These are phyloP conservation scores for Eublepharis macularius DNA, from an alignment of 2,113 vertebrate species.

Conservation along the genomic window DNA sequence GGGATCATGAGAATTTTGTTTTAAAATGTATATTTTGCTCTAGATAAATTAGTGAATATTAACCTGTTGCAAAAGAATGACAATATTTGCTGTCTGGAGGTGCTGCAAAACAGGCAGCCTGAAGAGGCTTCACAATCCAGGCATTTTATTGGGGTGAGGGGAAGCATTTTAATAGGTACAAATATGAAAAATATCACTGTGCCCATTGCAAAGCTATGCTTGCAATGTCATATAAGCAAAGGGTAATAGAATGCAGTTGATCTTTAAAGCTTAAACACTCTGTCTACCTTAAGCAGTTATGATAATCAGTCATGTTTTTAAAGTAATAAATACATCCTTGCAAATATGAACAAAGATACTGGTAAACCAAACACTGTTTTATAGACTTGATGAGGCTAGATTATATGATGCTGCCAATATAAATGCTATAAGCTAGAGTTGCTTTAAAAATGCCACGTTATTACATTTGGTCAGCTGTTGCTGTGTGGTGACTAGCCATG, in stretches of 20 bases:
- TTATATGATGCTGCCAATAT: neutral
- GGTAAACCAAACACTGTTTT: neutral
- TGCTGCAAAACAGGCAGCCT: neutral
- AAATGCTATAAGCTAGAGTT: neutral
- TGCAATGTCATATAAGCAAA: slow-evolving; percentile 25
- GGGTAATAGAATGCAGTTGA: slow-evolving; percentile 59
- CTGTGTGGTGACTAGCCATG: neutral
- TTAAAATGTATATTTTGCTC: neutral
- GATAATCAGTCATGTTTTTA: neutral
- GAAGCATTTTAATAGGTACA: neutral
- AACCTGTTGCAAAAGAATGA: neutral
- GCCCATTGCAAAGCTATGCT: slow-evolving; percentile 33
- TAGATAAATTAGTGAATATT: neutral
- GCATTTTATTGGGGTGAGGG: neutral
- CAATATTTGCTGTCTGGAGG: neutral
- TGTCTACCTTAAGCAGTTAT: neutral
- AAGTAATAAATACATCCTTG: neutral
- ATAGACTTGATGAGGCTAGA: neutral
- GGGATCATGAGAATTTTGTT: neutral
- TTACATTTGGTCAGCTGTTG: neutral
- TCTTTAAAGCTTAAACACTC: slow-evolving; percentile 53
- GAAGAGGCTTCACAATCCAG: neutral
- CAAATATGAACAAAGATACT: neutral
- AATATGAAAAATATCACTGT: slow-evolving; percentile 18
- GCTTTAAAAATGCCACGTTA: neutral